Evolutionary conservation across 2,888 invertebrate species (phyloP).

Genomic region (Escarpia spicata): DNA sequence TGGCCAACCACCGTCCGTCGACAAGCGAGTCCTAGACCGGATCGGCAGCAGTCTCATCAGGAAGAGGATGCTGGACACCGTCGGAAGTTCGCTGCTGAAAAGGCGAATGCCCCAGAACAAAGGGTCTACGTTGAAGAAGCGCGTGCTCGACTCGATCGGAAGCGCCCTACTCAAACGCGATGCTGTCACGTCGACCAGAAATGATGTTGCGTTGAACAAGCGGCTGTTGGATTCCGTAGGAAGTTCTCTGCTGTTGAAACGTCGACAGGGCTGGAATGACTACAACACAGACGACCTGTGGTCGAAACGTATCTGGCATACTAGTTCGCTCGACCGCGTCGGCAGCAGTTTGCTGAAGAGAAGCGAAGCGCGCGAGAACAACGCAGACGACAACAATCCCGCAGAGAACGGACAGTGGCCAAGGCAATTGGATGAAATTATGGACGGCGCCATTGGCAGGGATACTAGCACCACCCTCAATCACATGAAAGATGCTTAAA

Average conservation of each 20-base stretch:
- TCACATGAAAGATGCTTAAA: neutral
- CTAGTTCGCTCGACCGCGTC: neutral
- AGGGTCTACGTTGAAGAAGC: neutral
- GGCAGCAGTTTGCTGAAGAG: constrained; percentile 4
- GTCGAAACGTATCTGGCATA: neutral
- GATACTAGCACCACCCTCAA: neutral
- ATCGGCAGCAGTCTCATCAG: neutral
- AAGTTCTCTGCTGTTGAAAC: neutral
- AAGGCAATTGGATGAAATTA: neutral
- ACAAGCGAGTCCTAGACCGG: neutral
- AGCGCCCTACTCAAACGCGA: neutral
- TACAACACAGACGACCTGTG: neutral
- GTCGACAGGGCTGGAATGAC: neutral
- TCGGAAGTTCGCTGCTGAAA: constrained; percentile 1
- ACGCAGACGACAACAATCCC: neutral
- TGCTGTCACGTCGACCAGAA: neutral
- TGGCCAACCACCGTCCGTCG: neutral
- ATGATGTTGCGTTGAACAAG: neutral
- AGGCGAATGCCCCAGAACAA: neutral
- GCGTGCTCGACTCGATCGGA: constrained; percentile 1
- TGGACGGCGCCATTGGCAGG: constrained; percentile 2
- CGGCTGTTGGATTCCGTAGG: neutral
- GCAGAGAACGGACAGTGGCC: neutral
- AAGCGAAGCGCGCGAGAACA: neutral
- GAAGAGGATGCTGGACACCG: neutral